phyloP scores from a whole-genome alignment of 2,797 vertebrate species.

The Arctocebus calabarensis region DNA sequence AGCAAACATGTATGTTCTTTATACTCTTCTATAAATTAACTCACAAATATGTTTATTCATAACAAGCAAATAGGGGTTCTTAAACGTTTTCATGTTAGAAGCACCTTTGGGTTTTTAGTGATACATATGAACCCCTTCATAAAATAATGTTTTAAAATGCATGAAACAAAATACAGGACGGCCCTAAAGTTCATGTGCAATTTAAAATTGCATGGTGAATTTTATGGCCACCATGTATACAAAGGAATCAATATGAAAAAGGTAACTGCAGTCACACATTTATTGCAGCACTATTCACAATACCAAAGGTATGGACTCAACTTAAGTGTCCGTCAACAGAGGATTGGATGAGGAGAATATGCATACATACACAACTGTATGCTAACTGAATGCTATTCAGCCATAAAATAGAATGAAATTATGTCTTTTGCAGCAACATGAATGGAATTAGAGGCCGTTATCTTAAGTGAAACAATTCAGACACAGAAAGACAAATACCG shows the following conservation, averaged over 20 bases:
- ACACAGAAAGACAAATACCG: background rate
- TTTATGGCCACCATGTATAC: background rate
- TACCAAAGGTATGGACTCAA: background rate
- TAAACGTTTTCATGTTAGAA: background rate
- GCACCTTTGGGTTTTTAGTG: background rate
- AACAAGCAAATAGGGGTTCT: background rate
- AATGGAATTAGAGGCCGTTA: background rate
- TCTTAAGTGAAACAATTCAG: background rate
- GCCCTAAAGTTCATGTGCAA: no score
- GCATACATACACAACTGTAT: background rate
- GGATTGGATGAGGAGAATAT: background rate
- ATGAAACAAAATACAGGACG: background rate
- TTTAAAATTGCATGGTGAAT: no score
- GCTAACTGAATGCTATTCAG: background rate
- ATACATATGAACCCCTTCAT: background rate
- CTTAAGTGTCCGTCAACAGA: background rate
- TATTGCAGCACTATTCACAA: background rate
- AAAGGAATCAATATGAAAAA: background rate
- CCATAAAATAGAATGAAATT: background rate
- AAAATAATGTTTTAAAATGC: constrained; percentile 52
- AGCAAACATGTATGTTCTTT: background rate
- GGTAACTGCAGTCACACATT: background rate
- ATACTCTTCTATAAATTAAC: constrained; percentile 8
- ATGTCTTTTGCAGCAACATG: background rate
- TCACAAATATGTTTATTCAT: background rate